phyloP scores from a whole-genome alignment of 2,888 invertebrate genomes.

The Epinotia brunnichana region DNA sequence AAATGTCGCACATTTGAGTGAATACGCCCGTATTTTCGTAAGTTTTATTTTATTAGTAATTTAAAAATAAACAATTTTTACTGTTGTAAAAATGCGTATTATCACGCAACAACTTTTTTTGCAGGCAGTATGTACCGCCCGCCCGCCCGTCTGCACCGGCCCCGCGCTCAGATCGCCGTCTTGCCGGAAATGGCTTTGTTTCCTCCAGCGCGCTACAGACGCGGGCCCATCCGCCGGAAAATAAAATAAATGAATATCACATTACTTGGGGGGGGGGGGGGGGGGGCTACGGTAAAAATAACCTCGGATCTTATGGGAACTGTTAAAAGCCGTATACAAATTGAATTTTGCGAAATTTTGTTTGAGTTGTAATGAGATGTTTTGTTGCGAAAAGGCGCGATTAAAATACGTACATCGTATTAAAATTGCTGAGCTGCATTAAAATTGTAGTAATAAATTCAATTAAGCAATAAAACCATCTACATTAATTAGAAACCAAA shows the following conservation, averaged over 20 bases:
- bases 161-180: conserved; percentile 55
- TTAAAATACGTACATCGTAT: not conserved
- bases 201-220: conserved; percentile 65
- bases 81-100: no score
- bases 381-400: not conserved
- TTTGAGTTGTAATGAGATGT: conserved; percentile 15
- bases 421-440: not conserved
- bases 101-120: no score
- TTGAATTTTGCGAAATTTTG: conserved; percentile 63
- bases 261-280: no score
- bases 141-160: conserved; percentile 42
- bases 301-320: conserved; percentile 59
- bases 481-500: no score
- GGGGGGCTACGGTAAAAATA: conserved; percentile 64
- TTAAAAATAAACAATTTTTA: no score
- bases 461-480: no score
- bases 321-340: conserved; percentile 59
- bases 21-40: no score
- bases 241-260: conserved; percentile 77
- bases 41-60: no score
- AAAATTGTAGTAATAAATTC: no score
- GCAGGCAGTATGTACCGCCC: not conserved
- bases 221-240: conserved; percentile 69
- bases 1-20: no score
- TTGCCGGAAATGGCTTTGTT: conserved; percentile 79